These are phyloP conservation scores for Rousettus leschenaultii DNA, from an alignment of 2,113 vertebrate species.

Conservation along the genomic window DNA sequence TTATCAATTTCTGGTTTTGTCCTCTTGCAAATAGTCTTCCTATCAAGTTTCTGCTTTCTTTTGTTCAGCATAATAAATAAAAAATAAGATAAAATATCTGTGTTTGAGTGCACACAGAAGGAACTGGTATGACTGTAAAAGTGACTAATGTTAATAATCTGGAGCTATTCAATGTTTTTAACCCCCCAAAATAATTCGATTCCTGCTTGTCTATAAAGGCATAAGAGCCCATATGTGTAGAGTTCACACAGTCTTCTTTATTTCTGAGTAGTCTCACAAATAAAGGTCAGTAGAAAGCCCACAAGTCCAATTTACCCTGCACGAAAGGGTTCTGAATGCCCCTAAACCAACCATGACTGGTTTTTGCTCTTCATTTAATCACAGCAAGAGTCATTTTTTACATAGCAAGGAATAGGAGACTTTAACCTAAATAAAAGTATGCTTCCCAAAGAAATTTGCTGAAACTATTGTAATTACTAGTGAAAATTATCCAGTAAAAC, in stretches of 20 bases:
- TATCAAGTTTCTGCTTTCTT: not conserved
- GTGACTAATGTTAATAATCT: slow-evolving; percentile 19
- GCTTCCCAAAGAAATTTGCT: slow-evolving; percentile 47
- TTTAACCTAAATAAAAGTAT: slow-evolving; percentile 42
- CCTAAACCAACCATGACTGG: slow-evolving; percentile 25
- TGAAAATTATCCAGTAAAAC: slow-evolving; percentile 30
- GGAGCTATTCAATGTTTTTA: slow-evolving; percentile 39
- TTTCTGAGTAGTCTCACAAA: slow-evolving; percentile 22
- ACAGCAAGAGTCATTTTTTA: slow-evolving; percentile 14
- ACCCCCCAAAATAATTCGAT: not conserved
- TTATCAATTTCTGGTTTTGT: not conserved
- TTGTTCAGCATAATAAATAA: not conserved
- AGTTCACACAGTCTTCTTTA: not conserved
- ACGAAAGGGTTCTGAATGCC: slow-evolving; percentile 34
- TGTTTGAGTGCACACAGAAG: not conserved
- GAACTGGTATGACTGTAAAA: slow-evolving; percentile 9
- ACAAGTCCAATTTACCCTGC: slow-evolving; percentile 39
- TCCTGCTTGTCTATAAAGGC: not conserved
- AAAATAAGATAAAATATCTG: not conserved
- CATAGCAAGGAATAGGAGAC: slow-evolving; percentile 3
- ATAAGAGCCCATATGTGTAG: slow-evolving; percentile 4
- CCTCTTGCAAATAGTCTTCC: not conserved
- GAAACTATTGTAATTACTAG: slow-evolving; percentile 26
- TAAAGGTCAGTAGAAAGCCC: slow-evolving; percentile 10
- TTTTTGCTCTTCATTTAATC: slow-evolving; percentile 54